phyloP scores from a whole-genome alignment of 2,113 vertebrate species.

The Cyanocitta stelleri region DNA sequence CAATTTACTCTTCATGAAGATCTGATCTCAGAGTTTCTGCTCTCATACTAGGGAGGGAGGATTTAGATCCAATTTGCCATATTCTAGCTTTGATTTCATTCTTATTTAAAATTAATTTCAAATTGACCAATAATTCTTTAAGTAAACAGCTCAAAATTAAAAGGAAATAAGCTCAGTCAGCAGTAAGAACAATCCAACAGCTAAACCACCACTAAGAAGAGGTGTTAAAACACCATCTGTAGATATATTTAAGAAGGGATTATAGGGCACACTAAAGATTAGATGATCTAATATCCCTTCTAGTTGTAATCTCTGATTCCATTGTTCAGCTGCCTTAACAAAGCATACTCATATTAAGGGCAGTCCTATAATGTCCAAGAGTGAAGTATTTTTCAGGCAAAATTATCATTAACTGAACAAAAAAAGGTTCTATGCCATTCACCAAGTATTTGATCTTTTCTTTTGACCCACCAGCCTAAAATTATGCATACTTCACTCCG shows the following conservation, averaged over 20 bases:
- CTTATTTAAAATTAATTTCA: conserved; percentile 56
- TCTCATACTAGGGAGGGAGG: not conserved
- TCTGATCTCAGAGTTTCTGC: not conserved
- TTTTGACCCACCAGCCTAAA: not conserved
- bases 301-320: conserved; percentile 32
- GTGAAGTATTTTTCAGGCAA: not conserved
- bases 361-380: not conserved
- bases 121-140: conserved; percentile 57
- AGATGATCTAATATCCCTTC: conserved; percentile 35
- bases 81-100: conserved; percentile 26
- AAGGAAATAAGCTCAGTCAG: conserved; percentile 50
- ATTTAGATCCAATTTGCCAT: conserved; percentile 17
- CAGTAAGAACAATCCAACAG: conserved; percentile 23
- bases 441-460: not conserved
- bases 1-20: not conserved
- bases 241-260: conserved; percentile 52
- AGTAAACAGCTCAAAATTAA: conserved; percentile 54
- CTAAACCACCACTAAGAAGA: conserved; percentile 42
- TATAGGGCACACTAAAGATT: conserved; percentile 45
- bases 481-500: not conserved
- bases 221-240: conserved; percentile 57
- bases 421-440: not conserved
- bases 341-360: not conserved
- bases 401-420: not conserved
- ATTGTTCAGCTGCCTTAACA: not conserved